Evolutionary conservation across 2,797 vertebrate species (phyloP).

Genomic region (Coregonus sp.): DNA sequence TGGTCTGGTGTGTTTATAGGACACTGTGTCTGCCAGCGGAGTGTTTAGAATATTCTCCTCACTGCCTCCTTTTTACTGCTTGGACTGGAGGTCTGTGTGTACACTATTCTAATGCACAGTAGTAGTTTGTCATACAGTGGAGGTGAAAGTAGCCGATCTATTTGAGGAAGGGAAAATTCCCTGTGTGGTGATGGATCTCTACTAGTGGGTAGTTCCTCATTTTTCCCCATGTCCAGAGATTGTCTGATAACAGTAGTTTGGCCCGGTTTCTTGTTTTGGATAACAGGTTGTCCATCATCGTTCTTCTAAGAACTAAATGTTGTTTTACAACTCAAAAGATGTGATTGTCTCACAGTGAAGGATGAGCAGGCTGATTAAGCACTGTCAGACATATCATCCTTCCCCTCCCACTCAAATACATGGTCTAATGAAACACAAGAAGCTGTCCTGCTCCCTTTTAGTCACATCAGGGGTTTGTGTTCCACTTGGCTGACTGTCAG

Average conservation of each 20-base stretch:
- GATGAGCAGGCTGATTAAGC: not conserved
- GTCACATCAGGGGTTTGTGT: conserved; percentile 48
- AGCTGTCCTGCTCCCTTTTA: conserved; percentile 7
- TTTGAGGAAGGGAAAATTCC: not conserved
- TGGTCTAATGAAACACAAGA: conserved; percentile 15
- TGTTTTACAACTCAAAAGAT: not conserved
- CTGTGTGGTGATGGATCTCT: not conserved
- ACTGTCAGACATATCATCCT: not conserved
- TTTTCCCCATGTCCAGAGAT: not conserved
- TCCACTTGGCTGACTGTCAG: conserved; percentile 36
- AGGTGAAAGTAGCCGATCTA: not conserved
- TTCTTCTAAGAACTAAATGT: not conserved
- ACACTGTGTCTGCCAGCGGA: not conserved
- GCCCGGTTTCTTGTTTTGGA: not conserved
- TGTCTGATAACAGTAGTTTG: not conserved
- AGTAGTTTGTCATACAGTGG: not conserved
- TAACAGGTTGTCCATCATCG: not conserved
- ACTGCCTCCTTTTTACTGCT: not conserved
- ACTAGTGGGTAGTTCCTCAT: not conserved
- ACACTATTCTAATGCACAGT: not conserved
- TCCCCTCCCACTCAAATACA: not conserved
- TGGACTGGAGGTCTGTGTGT: not conserved
- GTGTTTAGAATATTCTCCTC: not conserved
- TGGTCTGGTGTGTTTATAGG: not conserved
- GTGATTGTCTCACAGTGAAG: not conserved